Percentiles rank a stretch among this genome's conserved stretches.
Conservation (phyloP, 2,797 vertebrate species). For the Eospalax fontanierii region DNA sequence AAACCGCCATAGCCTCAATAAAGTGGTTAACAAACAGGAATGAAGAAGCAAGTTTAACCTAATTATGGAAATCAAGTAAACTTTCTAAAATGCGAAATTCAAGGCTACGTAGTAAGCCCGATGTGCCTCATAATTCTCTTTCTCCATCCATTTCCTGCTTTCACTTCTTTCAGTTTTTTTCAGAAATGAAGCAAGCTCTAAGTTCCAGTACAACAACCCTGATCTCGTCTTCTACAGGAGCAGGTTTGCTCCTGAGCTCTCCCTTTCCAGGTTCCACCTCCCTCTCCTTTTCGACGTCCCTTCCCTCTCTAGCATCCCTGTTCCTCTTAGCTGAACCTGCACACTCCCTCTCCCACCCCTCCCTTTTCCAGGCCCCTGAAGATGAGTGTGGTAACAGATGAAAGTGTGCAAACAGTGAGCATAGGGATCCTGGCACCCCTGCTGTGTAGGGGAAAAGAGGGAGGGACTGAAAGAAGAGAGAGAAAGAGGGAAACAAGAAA, state of each 20-base stretch:
- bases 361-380: background rate
- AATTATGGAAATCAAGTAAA: background rate
- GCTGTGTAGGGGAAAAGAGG: background rate
- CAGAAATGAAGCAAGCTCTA: background rate
- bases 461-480: background rate
- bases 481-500: background rate
- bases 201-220: background rate
- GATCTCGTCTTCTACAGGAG: background rate
- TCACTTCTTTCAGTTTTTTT: background rate
- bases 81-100: background rate
- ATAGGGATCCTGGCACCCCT: background rate
- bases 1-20: background rate
- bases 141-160: background rate
- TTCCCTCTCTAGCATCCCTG: too few relatives aligned
- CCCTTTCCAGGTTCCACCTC: background rate
- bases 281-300: background rate
- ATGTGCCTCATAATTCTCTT: background rate
- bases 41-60: background rate
- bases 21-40: background rate
- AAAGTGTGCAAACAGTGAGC: background rate
- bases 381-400: background rate
- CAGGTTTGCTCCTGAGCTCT: fast-evolving
- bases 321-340: background rate
- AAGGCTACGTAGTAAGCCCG: background rate
- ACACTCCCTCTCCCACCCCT: background rate